Conservation (phyloP, 2,113 vertebrate species). For the Piprites chloris region DNA sequence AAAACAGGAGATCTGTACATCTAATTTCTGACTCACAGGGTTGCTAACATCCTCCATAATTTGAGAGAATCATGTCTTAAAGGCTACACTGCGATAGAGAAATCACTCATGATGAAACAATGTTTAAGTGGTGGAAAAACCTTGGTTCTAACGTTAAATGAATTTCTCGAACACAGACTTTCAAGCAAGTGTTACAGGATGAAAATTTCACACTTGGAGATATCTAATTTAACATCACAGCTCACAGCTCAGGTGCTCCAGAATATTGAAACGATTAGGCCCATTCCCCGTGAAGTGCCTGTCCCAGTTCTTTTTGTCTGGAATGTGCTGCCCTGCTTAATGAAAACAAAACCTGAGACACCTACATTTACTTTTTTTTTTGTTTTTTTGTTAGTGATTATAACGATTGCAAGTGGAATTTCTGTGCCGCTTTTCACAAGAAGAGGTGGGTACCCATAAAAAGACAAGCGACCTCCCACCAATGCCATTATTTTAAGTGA, state of each 20-base stretch:
- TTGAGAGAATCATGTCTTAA: slow-evolving; percentile 55
- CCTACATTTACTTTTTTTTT: not conserved
- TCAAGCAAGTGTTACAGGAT: slow-evolving; percentile 15
- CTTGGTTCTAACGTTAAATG: slow-evolving; percentile 32
- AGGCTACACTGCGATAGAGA: not conserved
- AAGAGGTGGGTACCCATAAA: not conserved
- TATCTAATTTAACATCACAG: not conserved
- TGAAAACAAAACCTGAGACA: not conserved
- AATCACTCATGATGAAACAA: slow-evolving; percentile 42
- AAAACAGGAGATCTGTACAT: slow-evolving; percentile 40
- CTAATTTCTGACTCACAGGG: slow-evolving; percentile 27
- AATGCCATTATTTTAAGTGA: slow-evolving; percentile 56
- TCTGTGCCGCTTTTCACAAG: not conserved
- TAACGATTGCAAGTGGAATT: not conserved
- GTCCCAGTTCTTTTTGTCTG: slow-evolving; percentile 16
- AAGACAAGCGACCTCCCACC: slow-evolving; percentile 17
- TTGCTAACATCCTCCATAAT: slow-evolving; percentile 41
- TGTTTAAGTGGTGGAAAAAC: slow-evolving; percentile 21
- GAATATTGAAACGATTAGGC: not conserved
- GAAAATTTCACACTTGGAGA: slow-evolving; percentile 21
- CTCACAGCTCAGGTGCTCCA: not conserved
- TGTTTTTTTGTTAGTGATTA: not conserved
- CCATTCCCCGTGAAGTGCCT: not conserved
- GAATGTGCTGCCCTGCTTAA: not conserved
- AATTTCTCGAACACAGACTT: not conserved